Conservation (phyloP, 2,113 vertebrate genomes). For the Choloepus hoffmanni region DNA sequence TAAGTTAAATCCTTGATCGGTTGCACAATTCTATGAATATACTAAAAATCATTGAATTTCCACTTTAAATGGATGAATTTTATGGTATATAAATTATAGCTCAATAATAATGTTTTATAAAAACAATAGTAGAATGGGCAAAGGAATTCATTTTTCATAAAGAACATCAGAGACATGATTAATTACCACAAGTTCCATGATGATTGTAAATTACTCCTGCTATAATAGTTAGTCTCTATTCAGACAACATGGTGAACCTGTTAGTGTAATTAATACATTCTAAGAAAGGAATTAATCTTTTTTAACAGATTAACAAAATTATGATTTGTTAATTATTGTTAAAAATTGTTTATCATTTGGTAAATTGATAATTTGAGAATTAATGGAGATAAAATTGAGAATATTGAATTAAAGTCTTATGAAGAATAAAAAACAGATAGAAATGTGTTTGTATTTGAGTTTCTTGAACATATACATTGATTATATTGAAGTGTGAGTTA, state of each 20-base stretch:
- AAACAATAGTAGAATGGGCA: background rate
- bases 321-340: constrained; percentile 33
- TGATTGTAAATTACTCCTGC: constrained; percentile 20
- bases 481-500: background rate
- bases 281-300: constrained; percentile 29
- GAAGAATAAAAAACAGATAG: background rate
- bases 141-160: constrained; percentile 25
- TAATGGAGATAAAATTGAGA: background rate
- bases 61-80: background rate
- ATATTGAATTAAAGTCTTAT: background rate
- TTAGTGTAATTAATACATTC: background rate
- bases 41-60: background rate
- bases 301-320: constrained; percentile 63
- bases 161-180: constrained; percentile 4
- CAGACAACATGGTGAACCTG: constrained; percentile 43
- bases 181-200: background rate
- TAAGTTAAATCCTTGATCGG: constrained; percentile 26
- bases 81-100: background rate
- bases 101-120: background rate
- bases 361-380: background rate
- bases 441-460: background rate
- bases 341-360: background rate
- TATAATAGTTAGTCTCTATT: constrained; percentile 1
- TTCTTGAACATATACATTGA: background rate
- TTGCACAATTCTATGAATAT: background rate